Evolutionary conservation across 2,797 vertebrate species (phyloP).

Genomic region (Myiotriccus ornatus): DNA sequence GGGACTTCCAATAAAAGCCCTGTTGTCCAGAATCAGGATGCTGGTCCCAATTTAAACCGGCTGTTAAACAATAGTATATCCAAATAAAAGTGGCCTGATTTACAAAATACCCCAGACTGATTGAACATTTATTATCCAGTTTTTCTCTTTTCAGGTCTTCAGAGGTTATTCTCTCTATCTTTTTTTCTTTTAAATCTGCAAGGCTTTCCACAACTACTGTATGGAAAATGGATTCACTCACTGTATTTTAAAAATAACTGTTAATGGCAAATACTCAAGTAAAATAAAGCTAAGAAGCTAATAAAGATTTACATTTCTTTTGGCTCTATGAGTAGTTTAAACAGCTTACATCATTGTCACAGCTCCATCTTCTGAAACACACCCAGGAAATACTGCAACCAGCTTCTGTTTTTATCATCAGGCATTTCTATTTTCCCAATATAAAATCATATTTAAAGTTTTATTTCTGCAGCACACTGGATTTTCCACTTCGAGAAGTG

Average conservation of each 20-base stretch:
- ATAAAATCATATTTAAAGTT: not conserved
- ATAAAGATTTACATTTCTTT: conserved; percentile 41
- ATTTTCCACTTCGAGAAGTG: not conserved
- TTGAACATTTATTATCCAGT: conserved; percentile 50
- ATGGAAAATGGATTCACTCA: conserved; percentile 13
- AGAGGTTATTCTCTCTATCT: conserved; percentile 12
- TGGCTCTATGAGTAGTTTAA: conserved; percentile 8
- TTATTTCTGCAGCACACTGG: not conserved
- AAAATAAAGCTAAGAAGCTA: conserved; percentile 31
- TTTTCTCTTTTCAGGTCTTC: conserved; percentile 51
- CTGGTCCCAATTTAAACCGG: conserved; percentile 81
- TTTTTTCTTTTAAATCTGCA: not conserved
- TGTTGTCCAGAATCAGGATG: conserved; percentile 80
- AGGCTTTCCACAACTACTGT: conserved; percentile 25
- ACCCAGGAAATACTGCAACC: not conserved
- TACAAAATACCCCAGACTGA: conserved; percentile 61
- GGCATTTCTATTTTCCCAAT: not conserved
- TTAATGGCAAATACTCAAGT: conserved; percentile 51
- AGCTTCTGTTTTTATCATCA: not conserved
- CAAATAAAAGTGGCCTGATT: conserved; percentile 76
- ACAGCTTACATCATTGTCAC: not conserved
- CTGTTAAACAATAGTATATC: conserved; percentile 81
- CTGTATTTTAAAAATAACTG: conserved; percentile 48
- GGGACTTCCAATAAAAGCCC: conserved; percentile 80
- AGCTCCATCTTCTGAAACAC: conserved; percentile 20